phyloP scores from a whole-genome alignment of 2,888 invertebrate species.

The Tenthredo scrophulariae region DNA sequence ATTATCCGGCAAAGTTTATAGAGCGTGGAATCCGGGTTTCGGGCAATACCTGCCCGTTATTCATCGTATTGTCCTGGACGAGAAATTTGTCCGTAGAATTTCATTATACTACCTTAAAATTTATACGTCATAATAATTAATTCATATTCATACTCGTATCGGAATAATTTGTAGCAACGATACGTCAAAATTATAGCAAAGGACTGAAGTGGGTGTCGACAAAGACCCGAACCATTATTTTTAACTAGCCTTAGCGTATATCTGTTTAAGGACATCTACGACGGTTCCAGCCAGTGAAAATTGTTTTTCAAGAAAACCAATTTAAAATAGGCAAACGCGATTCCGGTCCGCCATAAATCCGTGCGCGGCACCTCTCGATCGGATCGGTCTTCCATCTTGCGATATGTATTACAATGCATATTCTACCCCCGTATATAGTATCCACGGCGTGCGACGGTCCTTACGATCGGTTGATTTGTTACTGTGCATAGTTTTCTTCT shows the following conservation, averaged over 20 bases:
- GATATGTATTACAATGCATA: slow-evolving; percentile 70
- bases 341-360: slow-evolving; percentile 65
- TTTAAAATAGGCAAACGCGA: slow-evolving; percentile 62
- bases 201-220: not conserved
- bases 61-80: not conserved
- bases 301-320: slow-evolving; percentile 60
- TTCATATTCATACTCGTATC: not conserved
- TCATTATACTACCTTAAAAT: not conserved
- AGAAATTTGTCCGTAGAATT: not conserved
- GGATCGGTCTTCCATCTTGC: slow-evolving; percentile 68
- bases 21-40: slow-evolving; percentile 39
- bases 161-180: not conserved
- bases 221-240: not conserved
- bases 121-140: not conserved
- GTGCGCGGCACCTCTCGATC: slow-evolving; percentile 63
- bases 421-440: slow-evolving; percentile 59
- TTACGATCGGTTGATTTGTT: slow-evolving; percentile 70
- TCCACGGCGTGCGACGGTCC: slow-evolving; percentile 62
- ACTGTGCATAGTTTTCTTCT: slow-evolving; percentile 36
- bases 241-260: not conserved
- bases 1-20: slow-evolving; percentile 43
- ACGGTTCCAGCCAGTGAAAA: slow-evolving; percentile 11
- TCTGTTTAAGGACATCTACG: not conserved
- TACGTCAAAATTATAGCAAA: not conserved
- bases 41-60: slow-evolving; percentile 10